phyloP scores from a whole-genome alignment of 2,113 vertebrate species.

The Hepsetus odoe region DNA sequence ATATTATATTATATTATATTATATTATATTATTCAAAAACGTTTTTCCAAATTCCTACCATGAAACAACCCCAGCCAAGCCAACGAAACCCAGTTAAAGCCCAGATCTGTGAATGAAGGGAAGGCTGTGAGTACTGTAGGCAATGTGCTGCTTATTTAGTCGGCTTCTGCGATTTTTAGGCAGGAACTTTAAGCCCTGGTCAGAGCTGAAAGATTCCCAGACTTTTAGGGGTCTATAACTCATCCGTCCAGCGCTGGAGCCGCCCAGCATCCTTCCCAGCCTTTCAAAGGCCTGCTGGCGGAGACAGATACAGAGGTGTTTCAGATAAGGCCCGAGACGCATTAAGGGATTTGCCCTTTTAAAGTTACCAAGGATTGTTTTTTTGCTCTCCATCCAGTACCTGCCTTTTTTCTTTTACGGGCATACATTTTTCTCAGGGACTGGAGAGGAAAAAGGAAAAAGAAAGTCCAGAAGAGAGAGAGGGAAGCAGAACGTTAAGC shows the following conservation, averaged over 20 bases:
- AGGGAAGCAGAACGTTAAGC: slow-evolving; percentile 66
- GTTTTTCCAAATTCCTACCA: not conserved
- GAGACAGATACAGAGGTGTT: slow-evolving; percentile 84
- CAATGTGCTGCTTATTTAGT: slow-evolving; percentile 47
- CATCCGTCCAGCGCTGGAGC: slow-evolving; percentile 58
- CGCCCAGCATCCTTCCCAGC: slow-evolving; percentile 68
- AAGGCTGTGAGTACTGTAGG: not conserved
- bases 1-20: too few relatives aligned
- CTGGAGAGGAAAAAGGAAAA: slow-evolving; percentile 66
- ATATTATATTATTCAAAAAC: not conserved
- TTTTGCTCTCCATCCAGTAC: slow-evolving; percentile 61
- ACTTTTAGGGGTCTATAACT: slow-evolving; percentile 82
- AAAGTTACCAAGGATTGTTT: slow-evolving; percentile 66
- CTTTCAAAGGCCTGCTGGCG: slow-evolving; percentile 79
- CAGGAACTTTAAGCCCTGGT: slow-evolving; percentile 74
- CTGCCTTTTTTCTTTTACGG: slow-evolving; percentile 13
- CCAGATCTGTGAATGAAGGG: not conserved
- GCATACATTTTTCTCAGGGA: slow-evolving; percentile 72
- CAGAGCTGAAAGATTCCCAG: slow-evolving; percentile 79
- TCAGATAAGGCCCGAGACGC: slow-evolving; percentile 83
- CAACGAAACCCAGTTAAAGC: not conserved
- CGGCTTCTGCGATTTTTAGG: slow-evolving; percentile 64
- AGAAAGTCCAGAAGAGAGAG: slow-evolving; percentile 62
- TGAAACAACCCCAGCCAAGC: not conserved
- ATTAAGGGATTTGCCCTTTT: slow-evolving; percentile 83